Percentiles rank a stretch among this genome's conserved stretches.
Conservation (phyloP, 1,140 invertebrate genomes). For the Marisa cornuarietis region DNA sequence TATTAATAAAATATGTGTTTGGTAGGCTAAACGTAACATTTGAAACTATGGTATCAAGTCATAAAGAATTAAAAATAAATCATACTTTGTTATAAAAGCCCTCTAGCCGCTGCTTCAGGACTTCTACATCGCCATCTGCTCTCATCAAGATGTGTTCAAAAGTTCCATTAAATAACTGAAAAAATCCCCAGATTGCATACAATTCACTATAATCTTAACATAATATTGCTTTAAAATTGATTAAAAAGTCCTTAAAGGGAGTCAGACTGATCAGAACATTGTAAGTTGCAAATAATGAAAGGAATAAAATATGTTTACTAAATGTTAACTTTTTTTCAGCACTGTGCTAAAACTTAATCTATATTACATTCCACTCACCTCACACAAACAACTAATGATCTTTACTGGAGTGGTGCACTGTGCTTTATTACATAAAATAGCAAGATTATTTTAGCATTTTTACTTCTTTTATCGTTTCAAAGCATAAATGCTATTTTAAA, state of each 20-base stretch:
- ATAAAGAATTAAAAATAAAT: background rate
- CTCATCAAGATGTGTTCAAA: conserved; percentile 72
- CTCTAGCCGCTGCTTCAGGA: conserved; percentile 73
- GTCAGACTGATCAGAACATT: background rate
- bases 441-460: too few species aligned
- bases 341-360: background rate
- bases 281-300: background rate
- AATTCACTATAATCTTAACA: background rate
- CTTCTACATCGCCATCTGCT: conserved; percentile 66
- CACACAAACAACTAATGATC: background rate
- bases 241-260: background rate
- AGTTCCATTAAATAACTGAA: conserved; percentile 78
- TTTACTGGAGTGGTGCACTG: background rate
- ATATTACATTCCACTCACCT: background rate
- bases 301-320: background rate
- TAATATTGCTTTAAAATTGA: background rate
- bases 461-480: too few species aligned
- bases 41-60: background rate
- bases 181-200: background rate
- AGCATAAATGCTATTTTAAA: too few species aligned
- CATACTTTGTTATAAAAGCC: conserved; percentile 70
- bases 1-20: background rate
- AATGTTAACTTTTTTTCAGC: background rate
- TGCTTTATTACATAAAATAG: too few species aligned
- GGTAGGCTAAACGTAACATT: too few species aligned